Base-by-base conservation (phyloP, 64 coral and sea anemone genomes). In the Exaiptasia diaphana region DNA sequence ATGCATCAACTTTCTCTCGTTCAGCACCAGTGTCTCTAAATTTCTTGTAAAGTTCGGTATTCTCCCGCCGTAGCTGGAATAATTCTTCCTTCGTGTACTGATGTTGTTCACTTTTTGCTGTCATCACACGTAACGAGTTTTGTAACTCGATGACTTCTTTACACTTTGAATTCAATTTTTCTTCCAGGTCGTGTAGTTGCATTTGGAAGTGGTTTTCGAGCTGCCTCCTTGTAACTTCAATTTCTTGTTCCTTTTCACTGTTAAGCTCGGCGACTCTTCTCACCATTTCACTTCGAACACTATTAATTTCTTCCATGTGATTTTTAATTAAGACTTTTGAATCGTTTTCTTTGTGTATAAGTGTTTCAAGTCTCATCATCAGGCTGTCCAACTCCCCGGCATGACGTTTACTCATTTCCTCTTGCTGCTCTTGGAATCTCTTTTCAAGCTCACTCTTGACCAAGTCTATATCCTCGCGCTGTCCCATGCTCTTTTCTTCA, bases 221-320 rank as follows among this genome's bases (percentile, higher is more conserved):
- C 3, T 35, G 7, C 73, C 65, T 85, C 62, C 76, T 82, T 34
- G 37, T 49, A 48, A 50, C 68, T 39, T 95, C 91, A 38, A 90
- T 38, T 37, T 95, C 91, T 41, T 75, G 69, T 60, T 81, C 76
- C 36, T 95, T 95, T 49, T 95, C 91, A 38, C 86, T 82, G 12
- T 73, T 55, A 28, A 95, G 54, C 3, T 80, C 78, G 27, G 89
- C 86, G 22, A 95, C 45, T 60, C 87, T 95, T 23, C 64, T 79
- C 23, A 85, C 91, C 74, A 95, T 87, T 50, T 95, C 86, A 24
- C 70, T 24, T 58, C 91, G 75, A 10, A 95, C 48, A 12, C 62
- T 50, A 38, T 75, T 84, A 23, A 95, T 83, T 44, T 88, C 91
- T 30, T 85, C 41, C 91, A 89, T 95, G 56, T 95, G 91, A 6